Conservation (phyloP, 2,888 invertebrate species). For the Hyposoter dolosus region DNA sequence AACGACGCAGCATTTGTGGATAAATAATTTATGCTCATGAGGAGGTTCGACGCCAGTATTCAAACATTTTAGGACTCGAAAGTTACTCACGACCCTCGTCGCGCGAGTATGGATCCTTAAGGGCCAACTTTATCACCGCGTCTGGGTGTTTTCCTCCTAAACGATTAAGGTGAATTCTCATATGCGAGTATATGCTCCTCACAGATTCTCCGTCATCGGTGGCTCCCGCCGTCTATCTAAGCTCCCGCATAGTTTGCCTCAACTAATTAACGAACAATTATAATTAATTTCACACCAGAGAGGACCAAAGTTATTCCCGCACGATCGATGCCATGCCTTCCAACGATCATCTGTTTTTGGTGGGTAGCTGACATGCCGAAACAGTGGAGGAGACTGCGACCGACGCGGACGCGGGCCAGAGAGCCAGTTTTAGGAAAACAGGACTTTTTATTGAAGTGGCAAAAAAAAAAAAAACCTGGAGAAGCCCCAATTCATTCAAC, state of each 20-base stretch:
- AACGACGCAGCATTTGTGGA: no score
- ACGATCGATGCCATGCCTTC: conserved; percentile 60
- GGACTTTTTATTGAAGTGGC: background rate
- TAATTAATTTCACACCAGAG: conserved; percentile 78
- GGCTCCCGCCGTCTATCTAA: background rate
- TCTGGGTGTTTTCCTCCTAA: background rate
- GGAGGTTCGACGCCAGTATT: background rate
- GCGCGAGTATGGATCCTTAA: conserved; percentile 22
- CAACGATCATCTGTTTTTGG: conserved; percentile 43
- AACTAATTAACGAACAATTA: conserved; percentile 81
- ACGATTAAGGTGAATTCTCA: background rate
- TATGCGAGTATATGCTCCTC: background rate
- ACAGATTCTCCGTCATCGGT: conserved; percentile 6
- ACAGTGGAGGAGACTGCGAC: background rate
- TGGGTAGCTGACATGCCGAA: conserved; percentile 27
- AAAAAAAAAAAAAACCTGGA: background rate
- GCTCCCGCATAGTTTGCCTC: conserved; percentile 73
- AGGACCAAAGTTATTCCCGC: conserved; percentile 75
- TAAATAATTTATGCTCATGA: background rate
- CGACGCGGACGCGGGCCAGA: no score
- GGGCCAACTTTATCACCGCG: conserved; percentile 9
- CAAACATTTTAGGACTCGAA: conserved; percentile 44
- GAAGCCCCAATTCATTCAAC: no score
- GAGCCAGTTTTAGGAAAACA: background rate
- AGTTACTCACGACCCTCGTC: conserved; percentile 67